Base-by-base conservation (phyloP, 1,140 invertebrate genomes). In the Bilobella aurantiaca region DNA sequence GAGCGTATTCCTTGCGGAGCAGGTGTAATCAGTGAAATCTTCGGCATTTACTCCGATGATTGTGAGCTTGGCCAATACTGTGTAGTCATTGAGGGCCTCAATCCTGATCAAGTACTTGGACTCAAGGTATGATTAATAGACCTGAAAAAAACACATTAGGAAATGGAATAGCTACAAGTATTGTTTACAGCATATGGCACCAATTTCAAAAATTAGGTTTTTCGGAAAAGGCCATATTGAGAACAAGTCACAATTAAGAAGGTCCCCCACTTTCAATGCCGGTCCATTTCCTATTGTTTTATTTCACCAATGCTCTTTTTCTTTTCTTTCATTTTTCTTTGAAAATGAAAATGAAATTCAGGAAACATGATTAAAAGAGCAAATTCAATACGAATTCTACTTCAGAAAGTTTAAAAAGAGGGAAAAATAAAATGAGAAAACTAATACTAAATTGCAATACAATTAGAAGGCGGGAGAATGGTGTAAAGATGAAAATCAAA, bases 1-100 rank as follows among this genome's bases (percentile, higher is more conserved):
- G 3, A 81, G 71, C 1, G 74, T 73, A 72, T 82, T 83, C 56
- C 77, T 77, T 1, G 80, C 78, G 21, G 79, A 75, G 70, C 81
- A 82, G 49, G 76, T 78, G 71, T 81, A 82, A 2, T 73, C 67
- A 8, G 79, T 79, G 68, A 77, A 82, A 71, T 83, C 81, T 30
- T 75, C 72, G 31, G 73, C 59, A 8, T 77, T 73, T n/a, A 82
- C 66, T 56, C 78, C 73, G 12, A 72, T 67, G 42, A 83, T 81
- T 32, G 74, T 74, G 29, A 83, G 70, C 67, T 76, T 76, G 58
- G 80, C 75, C 31, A 76, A 76, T 29, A 79, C 74, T 34, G 68
- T 68, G 32, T 76, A 76, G 18, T 76, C 75, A 42, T 63, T 30
- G 71, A 67, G 73, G 14, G 34, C 75, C 46, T 69, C 68, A 25